Evolutionary conservation across 2,113 vertebrate species (phyloP).

Genomic region (Diadophis punctatus): DNA sequence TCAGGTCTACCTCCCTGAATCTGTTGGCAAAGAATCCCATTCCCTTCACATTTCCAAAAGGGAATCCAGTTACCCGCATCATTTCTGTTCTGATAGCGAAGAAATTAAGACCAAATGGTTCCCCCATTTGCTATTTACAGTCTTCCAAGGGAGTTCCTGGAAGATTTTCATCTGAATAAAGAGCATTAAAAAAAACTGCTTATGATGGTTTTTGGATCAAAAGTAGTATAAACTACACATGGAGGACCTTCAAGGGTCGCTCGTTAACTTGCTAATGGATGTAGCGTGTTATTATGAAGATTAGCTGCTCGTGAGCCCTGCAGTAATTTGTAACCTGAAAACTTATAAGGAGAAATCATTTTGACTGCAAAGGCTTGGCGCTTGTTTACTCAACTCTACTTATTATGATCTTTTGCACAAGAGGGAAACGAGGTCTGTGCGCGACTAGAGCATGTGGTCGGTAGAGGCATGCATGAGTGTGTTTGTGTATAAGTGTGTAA

Average conservation of each 20-base stretch:
- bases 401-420: slow-evolving; percentile 25
- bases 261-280: slow-evolving; percentile 30
- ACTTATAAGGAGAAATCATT: slow-evolving; percentile 31
- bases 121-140: neutral
- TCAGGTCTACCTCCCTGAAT: no score
- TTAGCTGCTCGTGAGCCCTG: slow-evolving; percentile 32
- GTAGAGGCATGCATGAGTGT: neutral
- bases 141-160: neutral
- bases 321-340: slow-evolving; percentile 33
- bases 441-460: rapidly evolving
- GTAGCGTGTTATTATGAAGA: slow-evolving; percentile 28
- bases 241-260: neutral
- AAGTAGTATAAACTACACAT: neutral
- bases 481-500: neutral
- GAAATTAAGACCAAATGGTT: neutral
- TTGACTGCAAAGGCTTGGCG: slow-evolving; percentile 43
- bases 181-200: neutral
- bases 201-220: slow-evolving; percentile 23
- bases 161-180: slow-evolving; percentile 20
- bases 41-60: neutral
- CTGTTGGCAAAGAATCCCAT: neutral
- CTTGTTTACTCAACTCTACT: slow-evolving; percentile 42
- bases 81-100: neutral
- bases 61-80: rapidly evolving
- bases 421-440: slow-evolving; percentile 20